phyloP scores from a whole-genome alignment of 2,888 invertebrate species.

The Thyatira batis region DNA sequence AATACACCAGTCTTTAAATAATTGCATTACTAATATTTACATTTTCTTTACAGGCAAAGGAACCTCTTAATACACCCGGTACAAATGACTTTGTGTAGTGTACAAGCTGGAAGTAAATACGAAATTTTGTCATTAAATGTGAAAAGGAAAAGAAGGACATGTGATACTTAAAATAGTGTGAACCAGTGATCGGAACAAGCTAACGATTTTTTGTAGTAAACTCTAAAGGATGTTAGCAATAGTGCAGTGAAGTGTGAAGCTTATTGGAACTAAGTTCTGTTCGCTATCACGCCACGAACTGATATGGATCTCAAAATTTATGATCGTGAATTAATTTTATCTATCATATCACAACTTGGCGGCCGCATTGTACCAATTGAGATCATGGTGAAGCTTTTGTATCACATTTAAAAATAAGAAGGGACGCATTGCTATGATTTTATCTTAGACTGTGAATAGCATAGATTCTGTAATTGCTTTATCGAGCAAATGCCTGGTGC shows the following conservation, averaged over 20 bases:
- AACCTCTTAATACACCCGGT: conserved; percentile 90
- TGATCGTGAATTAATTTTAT: conserved; percentile 35
- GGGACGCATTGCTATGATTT: conserved; percentile 56
- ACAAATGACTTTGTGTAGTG: conserved; percentile 90
- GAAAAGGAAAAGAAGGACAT: conserved; percentile 79
- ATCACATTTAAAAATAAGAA: conserved; percentile 58
- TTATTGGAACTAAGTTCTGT: conserved; percentile 63
- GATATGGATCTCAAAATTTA: conserved; percentile 66
- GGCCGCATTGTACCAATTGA: conserved; percentile 32
- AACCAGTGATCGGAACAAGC: conserved; percentile 72
- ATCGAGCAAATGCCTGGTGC: conserved; percentile 61
- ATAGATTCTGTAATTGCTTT: conserved; percentile 55
- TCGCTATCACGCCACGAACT: conserved; percentile 51
- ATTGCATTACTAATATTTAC: conserved; percentile 19
- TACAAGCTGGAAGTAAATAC: conserved; percentile 74
- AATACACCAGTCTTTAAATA: conserved; percentile 3
- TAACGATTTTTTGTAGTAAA: conserved; percentile 62
- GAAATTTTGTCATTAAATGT: conserved; percentile 74
- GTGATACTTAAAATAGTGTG: conserved; percentile 73
- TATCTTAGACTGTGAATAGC: conserved; percentile 67
- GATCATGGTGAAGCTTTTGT: conserved; percentile 53
- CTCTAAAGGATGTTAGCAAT: conserved; percentile 56
- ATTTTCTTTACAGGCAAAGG: conserved; percentile 87
- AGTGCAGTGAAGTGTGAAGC: conserved; percentile 65
- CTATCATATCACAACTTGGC: conserved; percentile 28